Base-by-base conservation (phyloP, 1,140 invertebrate species). In the Himalopsyche phryganea region DNA sequence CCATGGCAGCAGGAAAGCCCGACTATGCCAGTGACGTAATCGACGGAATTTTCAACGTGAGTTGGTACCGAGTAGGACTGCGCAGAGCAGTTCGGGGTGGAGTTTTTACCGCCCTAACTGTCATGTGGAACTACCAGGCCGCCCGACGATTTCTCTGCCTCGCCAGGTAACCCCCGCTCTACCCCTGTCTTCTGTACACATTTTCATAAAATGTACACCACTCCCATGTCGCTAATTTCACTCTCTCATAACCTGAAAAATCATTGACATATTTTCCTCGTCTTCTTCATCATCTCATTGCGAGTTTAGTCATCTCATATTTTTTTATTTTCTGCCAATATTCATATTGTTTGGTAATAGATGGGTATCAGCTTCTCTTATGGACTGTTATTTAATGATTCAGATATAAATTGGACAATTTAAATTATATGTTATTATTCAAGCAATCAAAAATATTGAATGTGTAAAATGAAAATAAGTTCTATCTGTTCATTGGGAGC, bases 11-110 rank as follows among this genome's bases (percentile, higher is more conserved):
- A n/a, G 59, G 46, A 3, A 61, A 51, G 49, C 32, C 35, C 17
- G 50, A 65, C 47, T 57, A 60, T 18, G 35, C 52, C 0, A 56
- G 42, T 11, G 52, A 61, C 14, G 32, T 65, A 44, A 65, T 65
- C 49, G 63, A 65, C 52, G 63, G 59, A 13, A 65, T 65, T 52
- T 65, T 65, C 51, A 65, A 65, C 54, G 63, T 65, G 63, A 65
- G 63, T 65, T 65, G 63, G 58, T 65, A 61, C 51, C 50, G 41
- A 35, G 32, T 58, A 13, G 54, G 47, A 6, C 47, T 65, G 36
- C 46, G 55, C 40, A 65, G 63, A 13, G 51, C 59, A n/a, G 57
- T 61, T 10, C 47, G 54, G 14, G 63, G 58, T 18, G 63, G 45
- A 38, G 59, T 65, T 15, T 61, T 65, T 17, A 54, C 60, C 14